Conservation (phyloP, 2,113 vertebrate species). For the Heliornis fulica region DNA sequence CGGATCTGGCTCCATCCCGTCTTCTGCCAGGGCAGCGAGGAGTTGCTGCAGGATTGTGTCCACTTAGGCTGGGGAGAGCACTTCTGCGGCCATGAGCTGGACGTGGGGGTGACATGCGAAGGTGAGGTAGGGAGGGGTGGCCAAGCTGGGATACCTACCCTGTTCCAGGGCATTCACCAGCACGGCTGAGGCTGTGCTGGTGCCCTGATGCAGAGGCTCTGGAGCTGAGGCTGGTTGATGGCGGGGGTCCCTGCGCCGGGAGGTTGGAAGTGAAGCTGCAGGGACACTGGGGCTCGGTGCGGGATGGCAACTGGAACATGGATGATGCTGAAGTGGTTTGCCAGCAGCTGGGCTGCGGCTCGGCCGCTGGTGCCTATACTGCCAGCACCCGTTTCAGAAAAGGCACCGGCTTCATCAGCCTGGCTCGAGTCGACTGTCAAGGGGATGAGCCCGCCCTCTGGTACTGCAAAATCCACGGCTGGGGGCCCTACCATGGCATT, state of each 20-base stretch:
- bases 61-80: too few species aligned
- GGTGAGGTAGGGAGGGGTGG: too few species aligned
- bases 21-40: too few species aligned
- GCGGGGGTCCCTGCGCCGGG: not conserved
- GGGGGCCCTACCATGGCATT: rapidly evolving
- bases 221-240: too few species aligned
- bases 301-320: rapidly evolving
- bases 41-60: too few species aligned
- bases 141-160: too few species aligned
- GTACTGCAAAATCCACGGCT: not conserved
- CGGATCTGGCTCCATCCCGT: too few species aligned
- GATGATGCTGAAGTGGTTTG: not conserved
- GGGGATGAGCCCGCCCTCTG: rapidly evolving
- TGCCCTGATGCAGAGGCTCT: too few species aligned
- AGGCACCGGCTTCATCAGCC: rapidly evolving
- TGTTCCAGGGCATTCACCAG: too few species aligned
- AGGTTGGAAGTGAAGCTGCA: not conserved
- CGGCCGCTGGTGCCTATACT: rapidly evolving
- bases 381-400: rapidly evolving
- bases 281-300: not conserved
- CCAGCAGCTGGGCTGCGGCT: constrained; percentile 18
- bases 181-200: too few species aligned
- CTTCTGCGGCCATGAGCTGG: too few species aligned
- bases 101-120: too few species aligned
- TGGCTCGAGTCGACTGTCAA: rapidly evolving